Conservation (phyloP, 2,888 invertebrate genomes). For the Agriopis aurantiaria region DNA sequence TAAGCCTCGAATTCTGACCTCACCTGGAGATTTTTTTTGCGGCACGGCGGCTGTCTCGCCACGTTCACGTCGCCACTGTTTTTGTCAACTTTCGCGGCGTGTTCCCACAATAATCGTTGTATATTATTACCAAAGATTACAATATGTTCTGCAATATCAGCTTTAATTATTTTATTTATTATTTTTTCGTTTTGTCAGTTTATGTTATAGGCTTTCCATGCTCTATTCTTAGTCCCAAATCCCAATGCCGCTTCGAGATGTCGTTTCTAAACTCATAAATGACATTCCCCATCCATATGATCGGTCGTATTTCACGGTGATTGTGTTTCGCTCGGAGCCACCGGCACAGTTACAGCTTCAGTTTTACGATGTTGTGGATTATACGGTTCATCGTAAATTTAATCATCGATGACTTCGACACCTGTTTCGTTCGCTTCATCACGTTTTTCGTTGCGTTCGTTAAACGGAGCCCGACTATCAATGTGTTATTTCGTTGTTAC, state of each 20-base stretch:
- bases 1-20: conserved; percentile 55
- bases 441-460: conserved; percentile 51
- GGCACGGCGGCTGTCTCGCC: conserved; percentile 54
- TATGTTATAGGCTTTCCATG: conserved; percentile 34
- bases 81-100: conserved; percentile 77
- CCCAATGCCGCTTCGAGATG: conserved; percentile 41
- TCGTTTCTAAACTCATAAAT: conserved; percentile 43
- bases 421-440: conserved; percentile 60
- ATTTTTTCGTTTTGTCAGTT: conserved; percentile 1
- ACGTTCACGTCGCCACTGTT: conserved; percentile 67
- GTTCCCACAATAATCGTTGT: conserved; percentile 63
- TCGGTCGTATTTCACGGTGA: conserved; percentile 39
- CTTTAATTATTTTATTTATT: not conserved
- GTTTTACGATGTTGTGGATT: conserved; percentile 59
- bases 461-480: conserved; percentile 30
- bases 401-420: conserved; percentile 59
- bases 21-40: conserved; percentile 60
- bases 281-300: conserved; percentile 41
- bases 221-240: conserved; percentile 23
- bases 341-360: conserved; percentile 50
- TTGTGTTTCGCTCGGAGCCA: conserved; percentile 38
- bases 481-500: conserved; percentile 35
- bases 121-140: conserved; percentile 1
- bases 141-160: not conserved
- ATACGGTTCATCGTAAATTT: conserved; percentile 60